phyloP scores from a whole-genome alignment of 2,797 vertebrate species.

The Lateolabrax maculatus region DNA sequence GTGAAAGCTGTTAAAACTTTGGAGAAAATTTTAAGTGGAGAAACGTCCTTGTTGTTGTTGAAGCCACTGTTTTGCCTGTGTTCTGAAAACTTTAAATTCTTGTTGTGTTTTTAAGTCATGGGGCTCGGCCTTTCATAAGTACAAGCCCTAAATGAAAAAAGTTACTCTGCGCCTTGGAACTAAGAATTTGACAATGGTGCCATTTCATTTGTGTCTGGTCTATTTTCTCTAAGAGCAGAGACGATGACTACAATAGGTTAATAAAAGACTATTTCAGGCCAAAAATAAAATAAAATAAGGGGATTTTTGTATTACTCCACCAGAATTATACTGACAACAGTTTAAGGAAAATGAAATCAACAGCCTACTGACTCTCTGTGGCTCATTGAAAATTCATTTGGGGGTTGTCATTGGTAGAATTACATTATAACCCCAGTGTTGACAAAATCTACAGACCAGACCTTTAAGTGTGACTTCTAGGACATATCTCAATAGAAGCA shows the following conservation, averaged over 20 bases:
- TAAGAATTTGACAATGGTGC: neutral
- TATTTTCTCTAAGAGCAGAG: too few relatives aligned
- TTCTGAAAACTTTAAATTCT: neutral
- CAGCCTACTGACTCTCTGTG: neutral
- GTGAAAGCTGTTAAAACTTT: neutral
- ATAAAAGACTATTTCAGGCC: neutral
- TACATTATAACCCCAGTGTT: too few relatives aligned
- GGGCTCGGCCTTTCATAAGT: neutral
- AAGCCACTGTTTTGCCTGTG: neutral
- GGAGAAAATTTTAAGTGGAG: neutral
- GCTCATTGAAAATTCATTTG: too few relatives aligned
- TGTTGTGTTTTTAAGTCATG: neutral
- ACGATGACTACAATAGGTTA: too few relatives aligned
- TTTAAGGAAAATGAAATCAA: neutral
- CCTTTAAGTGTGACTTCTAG: neutral
- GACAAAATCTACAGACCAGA: too few relatives aligned
- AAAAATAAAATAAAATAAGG: neutral
- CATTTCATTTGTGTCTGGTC: neutral
- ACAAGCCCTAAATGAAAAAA: neutral
- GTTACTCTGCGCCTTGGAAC: too few relatives aligned
- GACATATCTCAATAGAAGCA: too few relatives aligned
- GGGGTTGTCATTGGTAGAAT: too few relatives aligned
- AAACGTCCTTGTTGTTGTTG: neutral
- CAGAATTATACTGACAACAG: neutral
- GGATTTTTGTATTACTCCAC: neutral